Base-by-base conservation (phyloP, 2,888 invertebrate genomes). In the Athetis lepigone region DNA sequence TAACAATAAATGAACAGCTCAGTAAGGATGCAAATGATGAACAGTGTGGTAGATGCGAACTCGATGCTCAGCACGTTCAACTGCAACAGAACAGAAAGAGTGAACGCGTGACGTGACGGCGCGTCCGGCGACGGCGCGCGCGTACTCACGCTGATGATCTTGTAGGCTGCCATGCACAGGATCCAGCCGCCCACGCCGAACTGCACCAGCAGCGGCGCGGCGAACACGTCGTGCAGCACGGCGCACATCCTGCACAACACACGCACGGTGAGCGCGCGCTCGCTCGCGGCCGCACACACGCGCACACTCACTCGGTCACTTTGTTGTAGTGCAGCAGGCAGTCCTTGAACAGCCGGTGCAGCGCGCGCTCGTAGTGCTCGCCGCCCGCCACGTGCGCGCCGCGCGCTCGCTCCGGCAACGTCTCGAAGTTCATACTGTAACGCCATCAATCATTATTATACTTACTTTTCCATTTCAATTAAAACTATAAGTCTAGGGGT, bases 1-100 rank as follows among this genome's bases (percentile, higher is more conserved):
- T 94, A 95, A 75, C 95, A 96, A 77, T 93, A 95, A 4, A 95
- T 81, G 54, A 93, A 92, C 58, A 95, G 84, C 83, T 96, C 94
- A 11, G 90, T 85, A 8, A 95, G 84, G 81, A 96, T 95, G 77
- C 95, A 95, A 8, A 79, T 77, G 56, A 94, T 92, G 81, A 95
- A 95, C 13, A 95, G 83, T 0, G 88, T 79, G 85, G 94, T 92
- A 3, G 95, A 95, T 3, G 92, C 85, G 66, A 95, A 93, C 77
- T 93, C 91, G 42, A 92, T 78, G 69, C 89, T 91, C 23, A 85
- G 54, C 33, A 87, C 76, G 56, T 75, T 81, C 55, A 90, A 52
- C 90, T 90, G 85, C 43, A 75, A 74, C 1, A 33, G 46, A 6
- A 64, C 18, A 49, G 49, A 6, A 47, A n/a, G 16, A 25, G n/a